Evolutionary conservation across 2,888 invertebrate species (phyloP).

Genomic region (Hypercompe scribonia): DNA sequence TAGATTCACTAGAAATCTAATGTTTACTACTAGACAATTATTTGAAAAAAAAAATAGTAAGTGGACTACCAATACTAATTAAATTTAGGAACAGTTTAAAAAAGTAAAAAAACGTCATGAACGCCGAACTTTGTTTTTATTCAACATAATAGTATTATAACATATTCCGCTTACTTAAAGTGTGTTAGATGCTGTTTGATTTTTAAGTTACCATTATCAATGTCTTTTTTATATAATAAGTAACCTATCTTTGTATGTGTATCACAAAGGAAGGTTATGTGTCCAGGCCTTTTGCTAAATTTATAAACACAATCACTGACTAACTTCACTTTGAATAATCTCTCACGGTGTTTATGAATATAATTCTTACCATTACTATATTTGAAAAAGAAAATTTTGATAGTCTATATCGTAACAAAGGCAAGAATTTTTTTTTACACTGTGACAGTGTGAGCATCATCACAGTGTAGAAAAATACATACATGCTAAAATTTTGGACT

Average conservation of each 20-base stretch:
- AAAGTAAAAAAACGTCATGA: neutral
- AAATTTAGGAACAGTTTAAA: too few relatives aligned
- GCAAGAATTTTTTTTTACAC: too few relatives aligned
- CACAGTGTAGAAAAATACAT: too few relatives aligned
- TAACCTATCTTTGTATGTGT: neutral
- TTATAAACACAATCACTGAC: neutral
- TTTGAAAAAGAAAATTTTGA: too few relatives aligned
- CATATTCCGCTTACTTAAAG: neutral
- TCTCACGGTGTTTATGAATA: neutral
- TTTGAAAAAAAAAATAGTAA: too few relatives aligned
- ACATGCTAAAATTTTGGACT: too few relatives aligned
- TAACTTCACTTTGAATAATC: neutral
- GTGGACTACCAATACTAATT: too few relatives aligned
- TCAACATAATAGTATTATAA: neutral
- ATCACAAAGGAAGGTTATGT: neutral
- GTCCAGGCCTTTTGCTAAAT: neutral
- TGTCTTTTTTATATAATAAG: neutral
- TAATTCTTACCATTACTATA: neutral
- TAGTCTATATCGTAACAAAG: too few relatives aligned
- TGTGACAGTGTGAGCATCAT: too few relatives aligned
- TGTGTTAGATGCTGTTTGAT: neutral
- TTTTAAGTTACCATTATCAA: neutral
- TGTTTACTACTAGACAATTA: too few relatives aligned
- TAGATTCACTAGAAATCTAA: too few relatives aligned
- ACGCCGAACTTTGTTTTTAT: neutral